These are phyloP conservation scores for Pteropus alecto DNA, from an alignment of 2,113 vertebrate species.

Conservation along the genomic window DNA sequence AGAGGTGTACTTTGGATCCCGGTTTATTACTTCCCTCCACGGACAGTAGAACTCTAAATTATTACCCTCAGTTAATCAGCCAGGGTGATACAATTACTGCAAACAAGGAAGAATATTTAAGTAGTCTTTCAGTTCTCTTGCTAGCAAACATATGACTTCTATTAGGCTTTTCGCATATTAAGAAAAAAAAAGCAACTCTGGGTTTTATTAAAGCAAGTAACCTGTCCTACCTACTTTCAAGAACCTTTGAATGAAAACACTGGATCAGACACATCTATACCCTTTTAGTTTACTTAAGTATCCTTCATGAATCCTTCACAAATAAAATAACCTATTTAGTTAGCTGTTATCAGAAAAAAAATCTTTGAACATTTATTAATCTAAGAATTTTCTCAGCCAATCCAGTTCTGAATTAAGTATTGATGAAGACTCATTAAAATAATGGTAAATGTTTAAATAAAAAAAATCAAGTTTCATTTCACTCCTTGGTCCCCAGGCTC, in stretches of 20 bases:
- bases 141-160: neutral
- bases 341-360: neutral
- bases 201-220: neutral
- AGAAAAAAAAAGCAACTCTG: neutral
- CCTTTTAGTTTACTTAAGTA: conserved; percentile 31
- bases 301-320: neutral
- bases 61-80: neutral
- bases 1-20: neutral
- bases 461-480: conserved; percentile 2
- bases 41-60: neutral
- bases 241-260: neutral
- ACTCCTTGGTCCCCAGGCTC: neutral
- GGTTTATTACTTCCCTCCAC: neutral
- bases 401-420: neutral
- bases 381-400: conserved; percentile 17
- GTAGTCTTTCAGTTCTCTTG: neutral
- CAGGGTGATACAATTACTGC: neutral
- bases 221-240: neutral
- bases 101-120: conserved; percentile 22
- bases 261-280: neutral
- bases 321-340: conserved; percentile 44
- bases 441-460: neutral
- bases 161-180: neutral
- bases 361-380: conserved; percentile 1
- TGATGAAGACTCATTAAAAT: neutral